Evolutionary conservation across 2,888 invertebrate species (phyloP).

Genomic region (Sinohyriopsis cumingii): DNA sequence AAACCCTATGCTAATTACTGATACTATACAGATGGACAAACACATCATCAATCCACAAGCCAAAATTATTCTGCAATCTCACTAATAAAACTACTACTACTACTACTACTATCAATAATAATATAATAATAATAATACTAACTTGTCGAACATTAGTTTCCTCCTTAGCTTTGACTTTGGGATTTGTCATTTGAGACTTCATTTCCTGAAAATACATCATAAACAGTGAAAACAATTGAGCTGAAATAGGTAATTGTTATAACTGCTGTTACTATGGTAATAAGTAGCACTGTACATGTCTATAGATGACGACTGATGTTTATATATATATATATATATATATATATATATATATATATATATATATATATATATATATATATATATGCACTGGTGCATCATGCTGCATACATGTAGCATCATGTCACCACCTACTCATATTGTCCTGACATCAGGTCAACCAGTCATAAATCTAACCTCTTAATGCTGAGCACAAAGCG

Average conservation of each 20-base stretch:
- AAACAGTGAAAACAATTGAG: neutral
- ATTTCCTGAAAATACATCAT: constrained; percentile 53
- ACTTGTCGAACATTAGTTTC: constrained; percentile 89
- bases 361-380: neutral
- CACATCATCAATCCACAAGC: too few relatives aligned
- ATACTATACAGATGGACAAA: too few relatives aligned
- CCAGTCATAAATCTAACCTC: too few relatives aligned
- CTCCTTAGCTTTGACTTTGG: constrained; percentile 81
- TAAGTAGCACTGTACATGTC: neutral
- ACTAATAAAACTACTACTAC: too few relatives aligned
- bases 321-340: neutral
- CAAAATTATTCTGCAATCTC: too few relatives aligned
- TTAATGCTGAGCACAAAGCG: too few relatives aligned
- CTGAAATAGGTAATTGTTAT: neutral
- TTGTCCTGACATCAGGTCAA: too few relatives aligned
- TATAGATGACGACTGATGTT: neutral
- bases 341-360: neutral
- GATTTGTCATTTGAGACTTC: constrained; percentile 49
- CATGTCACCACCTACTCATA: too few relatives aligned
- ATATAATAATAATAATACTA: constrained; percentile 27
- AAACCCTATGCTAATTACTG: too few relatives aligned
- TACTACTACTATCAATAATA: neutral
- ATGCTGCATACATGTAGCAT: too few relatives aligned
- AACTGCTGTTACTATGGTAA: neutral
- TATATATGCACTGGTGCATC: too few relatives aligned